These are phyloP conservation scores for Conops quadrifasciatus DNA, from an alignment of 2,888 invertebrate genomes.

Conservation along the genomic window DNA sequence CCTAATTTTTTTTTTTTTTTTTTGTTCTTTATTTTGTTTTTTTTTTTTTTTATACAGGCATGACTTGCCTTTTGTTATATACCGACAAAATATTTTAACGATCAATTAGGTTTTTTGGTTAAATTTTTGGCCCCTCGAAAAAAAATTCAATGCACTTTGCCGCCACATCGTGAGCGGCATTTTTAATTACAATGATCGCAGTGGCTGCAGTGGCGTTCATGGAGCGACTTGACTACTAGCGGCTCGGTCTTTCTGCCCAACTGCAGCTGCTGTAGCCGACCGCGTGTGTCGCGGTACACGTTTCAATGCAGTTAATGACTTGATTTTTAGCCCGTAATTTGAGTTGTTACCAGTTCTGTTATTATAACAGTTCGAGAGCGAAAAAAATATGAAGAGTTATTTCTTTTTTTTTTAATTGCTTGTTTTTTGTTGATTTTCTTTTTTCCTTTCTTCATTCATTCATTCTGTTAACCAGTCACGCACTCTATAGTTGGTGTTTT, in stretches of 20 bases:
- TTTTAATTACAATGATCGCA: constrained; percentile 1
- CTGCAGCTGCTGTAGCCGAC: not conserved
- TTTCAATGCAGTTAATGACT: constrained; percentile 12
- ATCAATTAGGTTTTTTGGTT: constrained; percentile 36
- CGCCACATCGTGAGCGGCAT: constrained; percentile 9
- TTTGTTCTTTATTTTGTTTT: constrained; percentile 10
- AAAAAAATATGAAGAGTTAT: not conserved
- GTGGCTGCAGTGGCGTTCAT: not conserved
- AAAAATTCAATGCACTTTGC: not conserved
- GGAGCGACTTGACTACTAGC: not conserved
- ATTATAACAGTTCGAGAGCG: not conserved
- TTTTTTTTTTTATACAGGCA: constrained; percentile 25
- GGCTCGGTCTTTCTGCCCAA: not conserved
- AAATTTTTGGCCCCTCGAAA: constrained; percentile 4
- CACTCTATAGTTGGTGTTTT: constrained; percentile 2
- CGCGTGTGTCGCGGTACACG: not conserved
- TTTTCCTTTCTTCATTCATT: constrained; percentile 17
- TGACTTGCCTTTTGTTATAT: constrained; percentile 15
- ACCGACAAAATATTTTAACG: not conserved
- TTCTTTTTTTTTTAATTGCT: not conserved
- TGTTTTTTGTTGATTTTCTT: constrained; percentile 13
- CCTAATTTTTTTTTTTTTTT: constrained; percentile 29
- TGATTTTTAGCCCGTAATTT: constrained; percentile 7
- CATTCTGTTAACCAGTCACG: constrained; percentile 21
- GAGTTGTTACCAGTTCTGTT: constrained; percentile 16